Conservation (phyloP, 2,797 vertebrate genomes). For the Oreochromis grahami region DNA sequence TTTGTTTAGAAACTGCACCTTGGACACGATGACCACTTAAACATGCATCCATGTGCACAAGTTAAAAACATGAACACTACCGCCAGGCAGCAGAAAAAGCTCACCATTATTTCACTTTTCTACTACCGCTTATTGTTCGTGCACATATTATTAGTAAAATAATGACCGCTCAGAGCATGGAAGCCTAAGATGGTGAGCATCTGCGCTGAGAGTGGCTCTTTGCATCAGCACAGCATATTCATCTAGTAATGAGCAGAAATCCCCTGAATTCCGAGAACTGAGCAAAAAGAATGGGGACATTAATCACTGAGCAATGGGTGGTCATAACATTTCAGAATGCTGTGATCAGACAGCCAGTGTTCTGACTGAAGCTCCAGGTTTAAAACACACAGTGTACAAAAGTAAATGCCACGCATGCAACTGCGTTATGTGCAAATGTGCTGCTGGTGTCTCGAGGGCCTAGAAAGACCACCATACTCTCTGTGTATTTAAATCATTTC, state of each 20-base stretch:
- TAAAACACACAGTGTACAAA: background rate
- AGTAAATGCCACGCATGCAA: background rate
- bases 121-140: background rate
- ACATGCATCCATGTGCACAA: background rate
- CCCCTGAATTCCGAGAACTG: background rate
- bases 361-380: background rate
- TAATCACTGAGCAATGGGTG: background rate
- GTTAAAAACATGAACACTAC: background rate
- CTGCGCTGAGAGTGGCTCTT: background rate
- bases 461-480: background rate
- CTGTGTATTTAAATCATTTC: background rate
- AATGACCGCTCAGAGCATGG: background rate
- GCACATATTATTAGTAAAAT: background rate
- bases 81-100: background rate
- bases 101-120: background rate
- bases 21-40: background rate
- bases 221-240: background rate
- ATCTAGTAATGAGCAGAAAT: background rate
- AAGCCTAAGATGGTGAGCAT: background rate
- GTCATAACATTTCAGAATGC: background rate
- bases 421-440: background rate
- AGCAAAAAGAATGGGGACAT: background rate
- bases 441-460: background rate
- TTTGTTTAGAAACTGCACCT: background rate
- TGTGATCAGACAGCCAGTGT: background rate